Evolutionary conservation across 2,888 invertebrate species (phyloP).

Genomic region (Diaphora mendica): DNA sequence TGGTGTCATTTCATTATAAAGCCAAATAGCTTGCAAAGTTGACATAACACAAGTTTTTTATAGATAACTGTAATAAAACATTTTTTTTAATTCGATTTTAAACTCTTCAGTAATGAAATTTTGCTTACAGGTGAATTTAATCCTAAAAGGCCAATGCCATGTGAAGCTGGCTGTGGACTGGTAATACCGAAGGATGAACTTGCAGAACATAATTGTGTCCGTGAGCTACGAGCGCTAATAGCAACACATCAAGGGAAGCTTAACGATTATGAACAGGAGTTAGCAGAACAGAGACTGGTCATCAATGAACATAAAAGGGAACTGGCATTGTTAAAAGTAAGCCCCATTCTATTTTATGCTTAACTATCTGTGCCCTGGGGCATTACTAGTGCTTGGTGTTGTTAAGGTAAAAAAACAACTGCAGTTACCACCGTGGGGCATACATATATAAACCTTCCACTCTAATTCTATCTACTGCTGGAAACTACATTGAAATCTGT

Average conservation of each 20-base stretch:
- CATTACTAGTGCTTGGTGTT: too few species aligned
- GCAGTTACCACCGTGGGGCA: too few species aligned
- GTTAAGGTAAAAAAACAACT: too few species aligned
- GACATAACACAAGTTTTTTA: background rate
- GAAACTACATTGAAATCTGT: too few species aligned
- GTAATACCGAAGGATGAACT: constrained; percentile 98
- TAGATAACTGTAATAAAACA: too few species aligned
- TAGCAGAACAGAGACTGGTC: constrained; percentile 94
- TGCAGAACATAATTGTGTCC: constrained; percentile 97
- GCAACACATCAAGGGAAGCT: constrained; percentile 95
- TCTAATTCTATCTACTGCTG: too few species aligned
- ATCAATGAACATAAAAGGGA: constrained; percentile 96
- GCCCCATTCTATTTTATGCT: constrained; percentile 5
- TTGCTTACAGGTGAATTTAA: constrained; percentile 86
- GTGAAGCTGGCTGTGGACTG: constrained; percentile 97
- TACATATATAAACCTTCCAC: too few species aligned
- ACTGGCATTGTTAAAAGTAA: constrained; percentile 93
- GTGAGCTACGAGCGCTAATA: constrained; percentile 94
- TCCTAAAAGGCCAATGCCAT: constrained; percentile 96
- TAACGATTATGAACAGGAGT: constrained; percentile 94
- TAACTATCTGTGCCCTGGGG: background rate
- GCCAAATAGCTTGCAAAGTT: background rate
- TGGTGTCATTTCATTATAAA: too few species aligned
- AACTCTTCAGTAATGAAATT: background rate
- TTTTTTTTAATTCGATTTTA: background rate